phyloP scores from a whole-genome alignment of 2,888 invertebrate genomes.

The Dicranocentrus wangi region DNA sequence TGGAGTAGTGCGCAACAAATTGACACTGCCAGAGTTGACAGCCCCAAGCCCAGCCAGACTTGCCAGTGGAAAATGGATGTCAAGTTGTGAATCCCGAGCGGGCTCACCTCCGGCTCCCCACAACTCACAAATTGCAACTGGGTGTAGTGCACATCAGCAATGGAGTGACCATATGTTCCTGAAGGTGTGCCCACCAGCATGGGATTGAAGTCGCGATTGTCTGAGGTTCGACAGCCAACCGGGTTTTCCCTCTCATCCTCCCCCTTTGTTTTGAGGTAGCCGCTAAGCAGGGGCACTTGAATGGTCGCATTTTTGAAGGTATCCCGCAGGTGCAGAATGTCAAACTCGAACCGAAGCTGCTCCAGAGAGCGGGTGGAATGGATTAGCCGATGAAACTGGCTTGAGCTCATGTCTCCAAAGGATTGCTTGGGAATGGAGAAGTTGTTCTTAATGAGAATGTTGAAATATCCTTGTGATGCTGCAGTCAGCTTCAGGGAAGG shows the following conservation, averaged over 20 bases:
- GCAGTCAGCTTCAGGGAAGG: too few relatives aligned
- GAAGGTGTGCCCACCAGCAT: background rate
- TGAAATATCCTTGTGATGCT: too few relatives aligned
- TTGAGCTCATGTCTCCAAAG: too few relatives aligned
- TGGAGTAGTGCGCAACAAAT: background rate
- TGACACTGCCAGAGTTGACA: too few relatives aligned
- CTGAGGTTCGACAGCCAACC: background rate
- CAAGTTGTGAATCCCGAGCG: background rate
- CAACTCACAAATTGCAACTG: constrained; percentile 4
- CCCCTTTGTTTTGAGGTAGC: too few relatives aligned
- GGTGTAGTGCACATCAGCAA: too few relatives aligned
- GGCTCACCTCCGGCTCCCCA: background rate
- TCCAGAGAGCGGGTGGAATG: background rate
- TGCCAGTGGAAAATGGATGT: background rate
- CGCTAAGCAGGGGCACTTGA: background rate
- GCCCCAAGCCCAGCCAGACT: background rate
- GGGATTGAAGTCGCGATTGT: background rate
- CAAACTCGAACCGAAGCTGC: background rate
- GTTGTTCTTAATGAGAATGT: too few relatives aligned
- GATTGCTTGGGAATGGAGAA: too few relatives aligned
- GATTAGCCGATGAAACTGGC: too few relatives aligned
- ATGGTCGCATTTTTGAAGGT: background rate
- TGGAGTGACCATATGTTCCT: background rate
- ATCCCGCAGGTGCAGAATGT: background rate
- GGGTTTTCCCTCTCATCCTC: background rate